These are phyloP conservation scores for Euplagia quadripunctaria DNA, from an alignment of 2,888 invertebrate genomes.

Conservation along the genomic window DNA sequence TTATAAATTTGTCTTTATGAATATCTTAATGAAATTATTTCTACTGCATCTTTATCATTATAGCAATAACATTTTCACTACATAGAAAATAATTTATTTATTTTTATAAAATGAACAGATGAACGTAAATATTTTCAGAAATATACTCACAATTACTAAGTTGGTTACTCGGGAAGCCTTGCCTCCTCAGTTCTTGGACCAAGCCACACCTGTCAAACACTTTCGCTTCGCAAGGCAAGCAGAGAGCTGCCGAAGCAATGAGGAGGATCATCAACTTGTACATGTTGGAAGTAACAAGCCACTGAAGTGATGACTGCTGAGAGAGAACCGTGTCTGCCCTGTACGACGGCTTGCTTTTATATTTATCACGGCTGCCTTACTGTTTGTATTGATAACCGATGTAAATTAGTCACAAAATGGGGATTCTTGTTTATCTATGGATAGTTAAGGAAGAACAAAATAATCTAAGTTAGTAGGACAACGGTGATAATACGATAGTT, in stretches of 20 bases:
- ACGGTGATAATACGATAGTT: background rate
- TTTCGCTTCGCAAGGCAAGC: conserved; percentile 15
- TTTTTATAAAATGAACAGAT: too few species aligned
- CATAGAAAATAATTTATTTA: too few species aligned
- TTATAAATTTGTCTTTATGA: too few species aligned
- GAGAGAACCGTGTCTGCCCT: background rate
- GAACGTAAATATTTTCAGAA: background rate
- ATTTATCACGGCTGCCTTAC: background rate
- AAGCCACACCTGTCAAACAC: conserved; percentile 23
- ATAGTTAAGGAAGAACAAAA: background rate
- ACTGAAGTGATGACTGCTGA: background rate
- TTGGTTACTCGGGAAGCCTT: conserved; percentile 41
- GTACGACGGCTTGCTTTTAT: background rate
- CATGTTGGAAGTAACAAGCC: conserved; percentile 8
- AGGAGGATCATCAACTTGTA: conserved; percentile 8
- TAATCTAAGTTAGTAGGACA: background rate
- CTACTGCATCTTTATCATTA: too few species aligned
- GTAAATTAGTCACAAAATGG: conserved; percentile 31
- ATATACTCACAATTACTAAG: conserved; percentile 26
- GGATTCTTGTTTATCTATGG: background rate
- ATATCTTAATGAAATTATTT: too few species aligned
- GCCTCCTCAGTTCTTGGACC: conserved; percentile 24
- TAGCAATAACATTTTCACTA: too few species aligned
- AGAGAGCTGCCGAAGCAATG: conserved; percentile 12
- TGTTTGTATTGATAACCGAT: background rate